Evolutionary conservation across 2,888 invertebrate genomes (phyloP).

Genomic region (Carpatolechia fugitivella): DNA sequence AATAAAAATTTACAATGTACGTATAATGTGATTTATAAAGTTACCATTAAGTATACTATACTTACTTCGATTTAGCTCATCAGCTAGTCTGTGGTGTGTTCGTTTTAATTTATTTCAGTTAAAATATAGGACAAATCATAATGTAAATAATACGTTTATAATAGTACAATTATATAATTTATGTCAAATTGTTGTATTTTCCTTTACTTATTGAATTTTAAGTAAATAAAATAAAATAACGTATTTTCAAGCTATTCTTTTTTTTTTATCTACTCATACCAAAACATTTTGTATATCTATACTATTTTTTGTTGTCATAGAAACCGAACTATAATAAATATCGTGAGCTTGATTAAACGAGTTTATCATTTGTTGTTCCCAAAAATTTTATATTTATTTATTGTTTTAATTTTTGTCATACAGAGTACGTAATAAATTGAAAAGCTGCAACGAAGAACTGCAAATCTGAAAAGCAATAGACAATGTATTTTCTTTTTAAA

Average conservation of each 20-base stretch:
- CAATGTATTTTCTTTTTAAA: no score
- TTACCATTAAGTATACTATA: not conserved
- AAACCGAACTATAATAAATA: no score
- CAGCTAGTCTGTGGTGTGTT: not conserved
- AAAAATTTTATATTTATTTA: no score
- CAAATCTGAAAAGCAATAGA: slow-evolving; percentile 66
- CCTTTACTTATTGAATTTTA: no score
- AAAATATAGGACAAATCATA: not conserved
- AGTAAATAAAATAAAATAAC: no score
- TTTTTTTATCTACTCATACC: no score
- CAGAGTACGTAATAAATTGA: slow-evolving; percentile 56
- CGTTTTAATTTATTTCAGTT: not conserved
- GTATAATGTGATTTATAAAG: not conserved
- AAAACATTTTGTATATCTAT: no score
- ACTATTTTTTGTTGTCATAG: no score
- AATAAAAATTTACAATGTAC: no score
- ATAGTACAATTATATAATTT: slow-evolving; percentile 1
- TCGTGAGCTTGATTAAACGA: no score
- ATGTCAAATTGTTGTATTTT: not conserved
- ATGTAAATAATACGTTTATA: not conserved
- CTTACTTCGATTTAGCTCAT: not conserved
- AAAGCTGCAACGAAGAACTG: slow-evolving; percentile 61
- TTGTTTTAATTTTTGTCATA: slow-evolving; percentile 24
- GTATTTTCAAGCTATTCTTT: no score
- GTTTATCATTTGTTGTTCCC: not conserved